Conservation (phyloP, 2,888 invertebrate genomes). For the Tenthredo amoena region DNA sequence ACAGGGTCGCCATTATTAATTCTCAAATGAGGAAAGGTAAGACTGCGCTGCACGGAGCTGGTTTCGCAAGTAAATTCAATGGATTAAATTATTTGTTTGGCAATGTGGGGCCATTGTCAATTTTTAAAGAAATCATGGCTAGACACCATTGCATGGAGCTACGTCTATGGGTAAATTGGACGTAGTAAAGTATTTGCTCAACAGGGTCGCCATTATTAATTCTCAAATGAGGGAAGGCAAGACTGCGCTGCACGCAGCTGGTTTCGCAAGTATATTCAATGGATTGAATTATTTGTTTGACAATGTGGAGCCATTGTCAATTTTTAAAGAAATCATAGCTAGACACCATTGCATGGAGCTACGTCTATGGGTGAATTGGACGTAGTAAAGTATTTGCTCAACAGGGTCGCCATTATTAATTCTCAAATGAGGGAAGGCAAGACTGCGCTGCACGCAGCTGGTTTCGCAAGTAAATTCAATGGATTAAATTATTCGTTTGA, state of each 20-base stretch:
- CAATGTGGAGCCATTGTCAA: neutral
- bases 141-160: slow-evolving; percentile 66
- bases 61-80: neutral
- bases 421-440: slow-evolving; percentile 80
- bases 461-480: neutral
- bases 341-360: slow-evolving; percentile 66
- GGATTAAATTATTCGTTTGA: too few relatives aligned
- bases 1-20: slow-evolving; percentile 87
- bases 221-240: slow-evolving; percentile 80
- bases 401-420: neutral
- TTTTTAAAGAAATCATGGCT: neutral
- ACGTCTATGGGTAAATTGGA: neutral
- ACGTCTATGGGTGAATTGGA: neutral
- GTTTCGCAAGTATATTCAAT: neutral
- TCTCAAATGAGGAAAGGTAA: slow-evolving; percentile 83
- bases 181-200: neutral
- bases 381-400: neutral
- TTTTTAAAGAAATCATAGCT: neutral
- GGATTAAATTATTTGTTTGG: neutral
- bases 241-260: slow-evolving; percentile 77
- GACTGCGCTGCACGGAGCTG: slow-evolving; percentile 76
- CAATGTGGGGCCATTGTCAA: neutral
- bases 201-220: neutral
- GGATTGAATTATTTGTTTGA: neutral
- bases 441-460: slow-evolving; percentile 77